Conservation (phyloP, 1,140 invertebrate genomes). For the Cepaea nemoralis region DNA sequence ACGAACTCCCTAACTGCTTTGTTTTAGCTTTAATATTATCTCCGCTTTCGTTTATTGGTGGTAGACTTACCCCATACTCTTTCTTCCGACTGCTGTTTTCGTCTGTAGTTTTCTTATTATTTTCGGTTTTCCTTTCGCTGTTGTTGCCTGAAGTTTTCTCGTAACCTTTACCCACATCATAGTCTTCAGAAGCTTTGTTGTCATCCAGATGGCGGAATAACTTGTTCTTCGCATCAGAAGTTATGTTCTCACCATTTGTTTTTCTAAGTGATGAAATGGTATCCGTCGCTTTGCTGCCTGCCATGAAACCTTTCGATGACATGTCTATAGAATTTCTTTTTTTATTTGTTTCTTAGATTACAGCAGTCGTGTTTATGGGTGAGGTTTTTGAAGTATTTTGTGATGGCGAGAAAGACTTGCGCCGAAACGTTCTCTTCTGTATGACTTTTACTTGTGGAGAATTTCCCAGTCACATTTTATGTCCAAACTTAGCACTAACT, state of each 20-base stretch:
- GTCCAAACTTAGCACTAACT: too few relatives aligned
- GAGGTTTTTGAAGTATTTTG: too few relatives aligned
- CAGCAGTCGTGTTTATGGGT: too few relatives aligned
- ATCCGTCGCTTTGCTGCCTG: neutral
- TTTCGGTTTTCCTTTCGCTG: neutral
- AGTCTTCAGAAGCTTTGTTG: neutral
- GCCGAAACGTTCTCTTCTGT: too few relatives aligned
- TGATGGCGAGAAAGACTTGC: too few relatives aligned
- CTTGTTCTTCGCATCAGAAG: neutral
- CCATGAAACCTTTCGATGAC: neutral
- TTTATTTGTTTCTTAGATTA: too few relatives aligned
- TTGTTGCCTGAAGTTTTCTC: neutral
- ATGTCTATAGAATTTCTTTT: too few relatives aligned
- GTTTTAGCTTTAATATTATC: neutral
- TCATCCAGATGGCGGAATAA: too few relatives aligned
- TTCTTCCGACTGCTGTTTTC: neutral
- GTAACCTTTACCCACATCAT: neutral
- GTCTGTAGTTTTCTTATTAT: neutral
- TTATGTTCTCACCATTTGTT: neutral
- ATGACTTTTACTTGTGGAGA: too few relatives aligned
- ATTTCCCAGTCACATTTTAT: too few relatives aligned
- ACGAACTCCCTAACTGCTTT: neutral
- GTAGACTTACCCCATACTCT: neutral
- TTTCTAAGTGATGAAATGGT: neutral
- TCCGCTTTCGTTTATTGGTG: neutral